Evolutionary conservation across 2,113 vertebrate genomes (phyloP).

Genomic region (Solenodon paradoxus): DNA sequence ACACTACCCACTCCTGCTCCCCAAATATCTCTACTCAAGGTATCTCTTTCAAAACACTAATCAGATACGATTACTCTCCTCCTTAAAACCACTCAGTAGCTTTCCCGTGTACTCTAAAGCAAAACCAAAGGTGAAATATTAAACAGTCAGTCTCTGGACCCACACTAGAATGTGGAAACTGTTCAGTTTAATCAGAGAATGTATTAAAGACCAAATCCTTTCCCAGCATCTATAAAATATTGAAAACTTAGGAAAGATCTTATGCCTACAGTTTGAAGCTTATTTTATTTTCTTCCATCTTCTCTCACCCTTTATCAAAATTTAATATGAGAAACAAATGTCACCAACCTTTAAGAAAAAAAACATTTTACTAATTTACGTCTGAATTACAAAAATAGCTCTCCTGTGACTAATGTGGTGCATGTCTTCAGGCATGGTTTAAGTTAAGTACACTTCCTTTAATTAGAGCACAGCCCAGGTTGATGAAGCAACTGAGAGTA

Average conservation of each 20-base stretch:
- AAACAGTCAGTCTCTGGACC: not conserved
- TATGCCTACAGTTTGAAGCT: not conserved
- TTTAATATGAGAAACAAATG: not conserved
- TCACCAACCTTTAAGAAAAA: not conserved
- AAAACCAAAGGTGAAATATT: not conserved
- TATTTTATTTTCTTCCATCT: not conserved
- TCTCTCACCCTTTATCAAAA: not conserved
- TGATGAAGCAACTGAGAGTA: not conserved
- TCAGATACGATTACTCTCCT: not conserved
- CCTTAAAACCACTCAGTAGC: not conserved
- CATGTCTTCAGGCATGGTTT: not conserved
- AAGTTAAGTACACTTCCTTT: not conserved
- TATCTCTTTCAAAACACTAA: not conserved
- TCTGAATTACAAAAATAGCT: not conserved
- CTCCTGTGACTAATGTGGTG: not conserved
- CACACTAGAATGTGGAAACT: not conserved
- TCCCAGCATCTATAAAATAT: not conserved
- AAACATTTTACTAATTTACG: not conserved
- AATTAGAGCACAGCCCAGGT: not conserved
- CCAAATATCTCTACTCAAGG: not conserved
- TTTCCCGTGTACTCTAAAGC: not conserved
- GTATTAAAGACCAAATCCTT: not conserved
- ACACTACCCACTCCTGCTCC: too few species aligned
- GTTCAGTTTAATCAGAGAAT: not conserved
- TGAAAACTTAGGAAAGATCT: not conserved